phyloP scores from a whole-genome alignment of 2,888 invertebrate species.

The Xanthia icteritia region DNA sequence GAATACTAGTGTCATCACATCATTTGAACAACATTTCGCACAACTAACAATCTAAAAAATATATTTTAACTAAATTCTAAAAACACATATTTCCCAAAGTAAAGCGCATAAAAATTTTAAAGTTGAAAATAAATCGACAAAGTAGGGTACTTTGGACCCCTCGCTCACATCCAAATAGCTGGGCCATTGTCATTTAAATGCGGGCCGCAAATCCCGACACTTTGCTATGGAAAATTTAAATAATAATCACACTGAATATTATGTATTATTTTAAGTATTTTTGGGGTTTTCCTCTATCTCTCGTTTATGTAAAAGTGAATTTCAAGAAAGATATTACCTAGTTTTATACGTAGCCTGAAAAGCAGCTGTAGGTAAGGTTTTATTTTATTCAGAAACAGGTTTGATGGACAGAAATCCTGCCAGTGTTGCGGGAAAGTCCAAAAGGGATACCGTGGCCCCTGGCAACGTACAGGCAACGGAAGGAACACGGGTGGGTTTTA shows the following conservation, averaged over 20 bases:
- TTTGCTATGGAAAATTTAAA: slow-evolving; percentile 80
- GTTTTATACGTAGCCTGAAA: background rate
- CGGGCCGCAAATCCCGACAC: slow-evolving; percentile 76
- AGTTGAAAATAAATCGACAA: slow-evolving; percentile 67
- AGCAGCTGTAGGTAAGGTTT: background rate
- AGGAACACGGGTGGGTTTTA: no score
- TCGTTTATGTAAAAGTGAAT: slow-evolving; percentile 9
- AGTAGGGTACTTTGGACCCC: slow-evolving; percentile 66
- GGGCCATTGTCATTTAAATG: slow-evolving; percentile 86
- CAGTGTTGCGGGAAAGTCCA: no score
- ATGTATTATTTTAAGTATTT: slow-evolving; percentile 51
- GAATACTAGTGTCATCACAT: background rate
- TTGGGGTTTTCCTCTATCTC: slow-evolving; percentile 12
- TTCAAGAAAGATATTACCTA: background rate
- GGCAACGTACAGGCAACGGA: no score
- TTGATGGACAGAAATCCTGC: background rate
- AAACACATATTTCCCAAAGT: slow-evolving; percentile 53
- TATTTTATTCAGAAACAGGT: background rate
- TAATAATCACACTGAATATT: slow-evolving; percentile 76
- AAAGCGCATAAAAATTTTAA: slow-evolving; percentile 63
- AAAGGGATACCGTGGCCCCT: no score
- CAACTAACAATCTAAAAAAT: slow-evolving; percentile 5
- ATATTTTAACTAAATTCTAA: slow-evolving; percentile 3
- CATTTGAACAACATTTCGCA: background rate
- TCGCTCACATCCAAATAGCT: slow-evolving; percentile 62